Evolutionary conservation across 2,113 vertebrate genomes (phyloP).

Genomic region (Echinops telfairi): DNA sequence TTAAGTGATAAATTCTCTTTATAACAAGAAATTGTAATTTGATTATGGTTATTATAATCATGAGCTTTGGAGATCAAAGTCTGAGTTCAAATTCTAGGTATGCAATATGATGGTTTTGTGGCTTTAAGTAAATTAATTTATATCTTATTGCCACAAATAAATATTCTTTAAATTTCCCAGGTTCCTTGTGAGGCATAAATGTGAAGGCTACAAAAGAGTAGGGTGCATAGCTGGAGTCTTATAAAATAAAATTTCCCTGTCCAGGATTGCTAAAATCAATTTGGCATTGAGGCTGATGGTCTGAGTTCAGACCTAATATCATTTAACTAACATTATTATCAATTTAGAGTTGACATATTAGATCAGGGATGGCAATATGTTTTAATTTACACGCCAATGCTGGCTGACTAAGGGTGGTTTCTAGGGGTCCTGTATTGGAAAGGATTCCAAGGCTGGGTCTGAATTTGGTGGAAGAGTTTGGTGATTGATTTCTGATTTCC

Average conservation of each 20-base stretch:
- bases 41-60: neutral
- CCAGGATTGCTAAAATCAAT: conserved; percentile 1
- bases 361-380: conserved; percentile 12
- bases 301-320: conserved; percentile 6
- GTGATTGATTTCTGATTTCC: conserved; percentile 25
- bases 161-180: conserved; percentile 3
- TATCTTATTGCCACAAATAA: neutral
- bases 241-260: neutral
- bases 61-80: neutral
- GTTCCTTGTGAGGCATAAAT: neutral
- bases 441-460: neutral
- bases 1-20: neutral
- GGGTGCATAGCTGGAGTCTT: neutral
- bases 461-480: neutral
- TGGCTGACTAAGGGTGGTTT: conserved; percentile 23
- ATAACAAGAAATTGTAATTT: neutral
- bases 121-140: neutral
- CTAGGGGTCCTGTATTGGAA: neutral
- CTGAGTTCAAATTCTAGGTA: neutral
- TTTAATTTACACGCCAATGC: neutral
- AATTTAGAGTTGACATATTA: neutral
- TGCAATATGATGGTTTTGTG: neutral
- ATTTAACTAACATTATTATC: conserved; percentile 40
- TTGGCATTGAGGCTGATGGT: neutral
- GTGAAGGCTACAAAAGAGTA: neutral